Percentiles rank a stretch among this genome's conserved stretches.
phyloP scores from a whole-genome alignment of 1,140 invertebrate genomes.

The Prorops nasuta region DNA sequence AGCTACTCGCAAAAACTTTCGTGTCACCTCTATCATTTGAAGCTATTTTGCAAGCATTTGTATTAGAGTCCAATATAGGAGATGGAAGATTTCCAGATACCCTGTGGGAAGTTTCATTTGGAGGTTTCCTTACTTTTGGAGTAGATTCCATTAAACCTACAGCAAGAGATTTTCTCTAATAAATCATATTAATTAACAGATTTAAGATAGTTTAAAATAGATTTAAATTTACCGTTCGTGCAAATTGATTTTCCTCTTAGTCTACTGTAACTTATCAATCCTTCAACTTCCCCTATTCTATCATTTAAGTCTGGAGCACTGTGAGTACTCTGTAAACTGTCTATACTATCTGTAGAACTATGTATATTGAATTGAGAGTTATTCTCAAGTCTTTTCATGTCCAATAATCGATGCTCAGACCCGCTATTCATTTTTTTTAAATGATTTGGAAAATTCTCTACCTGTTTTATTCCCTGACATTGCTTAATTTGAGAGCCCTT shows the following conservation, averaged over 20 bases:
- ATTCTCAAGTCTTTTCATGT: slow-evolving; percentile 22
- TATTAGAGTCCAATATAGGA: slow-evolving; percentile 41
- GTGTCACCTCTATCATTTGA: no score
- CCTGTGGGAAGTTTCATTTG: slow-evolving; percentile 39
- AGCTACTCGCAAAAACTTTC: no score
- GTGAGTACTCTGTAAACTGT: slow-evolving; percentile 47
- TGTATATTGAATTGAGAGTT: slow-evolving; percentile 19
- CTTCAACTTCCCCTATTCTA: slow-evolving; percentile 33
- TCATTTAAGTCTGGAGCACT: slow-evolving; percentile 48
- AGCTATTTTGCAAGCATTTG: no score
- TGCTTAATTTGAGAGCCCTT: no score
- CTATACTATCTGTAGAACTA: slow-evolving; percentile 52
- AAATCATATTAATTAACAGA: background rate
- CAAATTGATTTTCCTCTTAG: no score
- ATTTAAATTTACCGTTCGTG: no score
- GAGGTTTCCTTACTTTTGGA: slow-evolving; percentile 22
- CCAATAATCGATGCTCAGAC: slow-evolving; percentile 39
- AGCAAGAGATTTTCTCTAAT: background rate
- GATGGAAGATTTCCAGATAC: slow-evolving; percentile 39
- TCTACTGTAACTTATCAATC: no score
- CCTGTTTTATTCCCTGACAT: no score
- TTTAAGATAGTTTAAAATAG: background rate
- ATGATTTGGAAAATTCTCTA: slow-evolving; percentile 22
- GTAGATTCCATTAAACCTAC: slow-evolving; percentile 29
- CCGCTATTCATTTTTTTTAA: slow-evolving; percentile 36